These are phyloP conservation scores for Ypsolopha sequella DNA, from an alignment of 2,888 invertebrate genomes.

Conservation along the genomic window DNA sequence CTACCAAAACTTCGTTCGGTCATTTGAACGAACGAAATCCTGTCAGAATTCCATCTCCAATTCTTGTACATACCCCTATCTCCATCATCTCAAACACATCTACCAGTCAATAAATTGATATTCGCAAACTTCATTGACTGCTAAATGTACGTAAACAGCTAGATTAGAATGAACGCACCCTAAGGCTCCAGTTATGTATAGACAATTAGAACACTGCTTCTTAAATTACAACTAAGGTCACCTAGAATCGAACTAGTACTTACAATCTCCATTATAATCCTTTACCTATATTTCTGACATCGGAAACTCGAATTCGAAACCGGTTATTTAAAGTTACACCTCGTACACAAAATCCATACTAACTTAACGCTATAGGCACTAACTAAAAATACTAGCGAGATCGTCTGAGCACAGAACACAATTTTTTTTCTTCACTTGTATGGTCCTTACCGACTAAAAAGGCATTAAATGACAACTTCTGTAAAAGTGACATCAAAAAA, in stretches of 20 bases:
- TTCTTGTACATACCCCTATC: too few species aligned
- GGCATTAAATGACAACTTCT: slow-evolving; percentile 48
- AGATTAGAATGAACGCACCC: too few species aligned
- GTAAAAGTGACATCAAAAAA: slow-evolving; percentile 48
- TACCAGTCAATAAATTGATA: too few species aligned
- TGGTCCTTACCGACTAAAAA: slow-evolving; percentile 53
- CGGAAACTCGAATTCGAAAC: slow-evolving; percentile 31
- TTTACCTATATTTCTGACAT: slow-evolving; percentile 17
- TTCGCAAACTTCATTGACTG: too few species aligned
- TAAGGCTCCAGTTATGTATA: too few species aligned
- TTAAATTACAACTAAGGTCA: too few species aligned
- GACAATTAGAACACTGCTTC: too few species aligned
- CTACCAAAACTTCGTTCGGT: neutral
- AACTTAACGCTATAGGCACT: slow-evolving; percentile 63
- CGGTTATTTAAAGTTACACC: slow-evolving; percentile 24
- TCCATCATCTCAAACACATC: too few species aligned
- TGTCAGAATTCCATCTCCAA: too few species aligned
- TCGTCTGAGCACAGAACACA: slow-evolving; percentile 68
- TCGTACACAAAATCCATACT: slow-evolving; percentile 42
- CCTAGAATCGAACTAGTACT: slow-evolving; percentile 11
- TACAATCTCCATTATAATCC: slow-evolving; percentile 28
- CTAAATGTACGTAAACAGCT: too few species aligned
- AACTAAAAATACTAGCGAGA: slow-evolving; percentile 69
- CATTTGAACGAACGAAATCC: too few species aligned
- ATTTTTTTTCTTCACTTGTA: slow-evolving; percentile 36